Evolutionary conservation across 2,888 invertebrate species (phyloP).

Genomic region (Drosophila fungiperda): DNA sequence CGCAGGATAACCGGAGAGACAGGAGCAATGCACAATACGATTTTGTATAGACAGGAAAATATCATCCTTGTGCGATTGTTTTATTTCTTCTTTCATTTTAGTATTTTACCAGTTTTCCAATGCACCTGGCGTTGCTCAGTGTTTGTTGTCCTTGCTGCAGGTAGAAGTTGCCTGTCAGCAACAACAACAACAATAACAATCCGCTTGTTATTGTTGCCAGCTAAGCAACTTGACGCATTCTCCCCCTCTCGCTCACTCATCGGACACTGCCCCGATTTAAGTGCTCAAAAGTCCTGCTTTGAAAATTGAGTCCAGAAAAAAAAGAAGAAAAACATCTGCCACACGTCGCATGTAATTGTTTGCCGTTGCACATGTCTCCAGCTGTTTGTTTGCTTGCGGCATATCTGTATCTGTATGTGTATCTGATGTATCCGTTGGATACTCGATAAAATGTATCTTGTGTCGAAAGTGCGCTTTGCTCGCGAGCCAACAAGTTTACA

Average conservation of each 20-base stretch:
- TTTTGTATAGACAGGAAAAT: constrained; percentile 46
- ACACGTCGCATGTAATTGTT: constrained; percentile 74
- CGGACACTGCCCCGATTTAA: constrained; percentile 52
- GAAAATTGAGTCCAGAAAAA: constrained; percentile 36
- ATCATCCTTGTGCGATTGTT: constrained; percentile 35
- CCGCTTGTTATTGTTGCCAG: constrained; percentile 61
- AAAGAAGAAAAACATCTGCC: constrained; percentile 71
- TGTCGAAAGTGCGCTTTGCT: constrained; percentile 38
- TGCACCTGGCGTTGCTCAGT: constrained; percentile 65
- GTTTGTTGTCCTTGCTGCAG: constrained; percentile 56
- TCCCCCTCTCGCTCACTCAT: constrained; percentile 16
- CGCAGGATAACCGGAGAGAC: constrained; percentile 51
- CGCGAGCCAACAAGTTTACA: constrained; percentile 65
- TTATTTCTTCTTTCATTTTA: constrained; percentile 1
- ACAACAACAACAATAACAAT: constrained; percentile 16
- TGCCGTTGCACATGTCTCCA: constrained; percentile 70
- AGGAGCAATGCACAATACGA: constrained; percentile 55
- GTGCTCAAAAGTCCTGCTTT: constrained; percentile 61
- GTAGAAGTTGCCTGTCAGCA: constrained; percentile 53
- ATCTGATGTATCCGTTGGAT: constrained; percentile 30
- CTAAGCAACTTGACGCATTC: constrained; percentile 42
- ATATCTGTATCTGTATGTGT: constrained; percentile 24
- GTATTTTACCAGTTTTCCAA: constrained; percentile 41
- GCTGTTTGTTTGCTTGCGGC: constrained; percentile 44
- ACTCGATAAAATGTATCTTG: constrained; percentile 8